Evolutionary conservation across 1,140 invertebrate species (phyloP), one percentile per base, ranked within the genome.

Genomic region (Eulimnadia texana): DNA sequence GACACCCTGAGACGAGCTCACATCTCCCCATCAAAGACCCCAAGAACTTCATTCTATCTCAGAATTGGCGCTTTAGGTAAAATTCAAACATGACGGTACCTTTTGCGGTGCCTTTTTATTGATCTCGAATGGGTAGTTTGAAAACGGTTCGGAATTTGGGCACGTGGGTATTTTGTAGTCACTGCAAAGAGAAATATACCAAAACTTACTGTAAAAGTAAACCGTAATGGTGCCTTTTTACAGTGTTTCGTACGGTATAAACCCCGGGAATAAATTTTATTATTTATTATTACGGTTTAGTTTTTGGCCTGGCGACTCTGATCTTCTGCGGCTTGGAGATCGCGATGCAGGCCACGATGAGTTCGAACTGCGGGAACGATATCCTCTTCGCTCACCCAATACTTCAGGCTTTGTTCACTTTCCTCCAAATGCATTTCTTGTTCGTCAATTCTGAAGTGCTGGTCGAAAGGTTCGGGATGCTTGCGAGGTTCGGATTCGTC

Each of bases 401-500:
- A n/a, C 68, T 84, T 11, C 80, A 82, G 53, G 79, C 80, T n/a
- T 72, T 82, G 51, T 84, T 84, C 70, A 83, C 82, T 1, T 84
- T 84, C 65, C 71, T 82, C 22, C 82, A 84, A 69, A 82, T 84
- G 76, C 82, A 84, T 68, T 84, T 84, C 68, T 74, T 84, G 16
- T 84, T 84, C 66, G 78, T 83, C 55, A 84, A 84, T 68, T 83
- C 82, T 1, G 81, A 83, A 75, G 82, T 82, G 70, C 68, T 80
- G 6, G 78, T 79, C 1, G 78, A 80, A 61, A 74, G 71, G 62
- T 80, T 79, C 60, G 78, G 78, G 3, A 65, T 78, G 19, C 71
- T 75, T 20, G 78, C 78, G 2, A 69, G 79, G 64, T 79, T 80
- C 65, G 76, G 79, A 3, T 79, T 82, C 64, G 81, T 80, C 67